Evolutionary conservation across 30 jellyfish, hydroid and myxozoan genomes (phyloP), one percentile per base, ranked within the genome.

Genomic region (Catostylus mosaicus): DNA sequence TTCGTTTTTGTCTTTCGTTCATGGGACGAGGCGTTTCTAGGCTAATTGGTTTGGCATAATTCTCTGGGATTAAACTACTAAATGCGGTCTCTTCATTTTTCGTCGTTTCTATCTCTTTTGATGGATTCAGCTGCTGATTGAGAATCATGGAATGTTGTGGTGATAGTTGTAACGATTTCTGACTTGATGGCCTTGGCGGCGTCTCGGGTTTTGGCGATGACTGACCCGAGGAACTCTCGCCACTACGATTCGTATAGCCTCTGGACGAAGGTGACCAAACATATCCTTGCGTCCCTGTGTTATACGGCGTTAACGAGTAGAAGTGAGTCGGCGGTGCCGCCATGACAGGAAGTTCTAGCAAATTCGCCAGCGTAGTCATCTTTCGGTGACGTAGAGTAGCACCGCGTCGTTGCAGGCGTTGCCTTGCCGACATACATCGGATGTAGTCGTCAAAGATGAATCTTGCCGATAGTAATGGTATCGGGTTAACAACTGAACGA

Each of bases 351-450:
- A 93, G 67, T 72, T 93, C 98, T 1, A 93, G 95, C 4, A 93
- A 76, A 35, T 40, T 73, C 4, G 98, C 98, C 9, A 93, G 76
- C 0, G 84, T 52, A 22, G 97, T 67, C 98, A 93, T 87, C 64
- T 93, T 93, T 6, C 97, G 96, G 31, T 87, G 97, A 3, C 96
- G 95, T 37, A 93, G 63, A 8, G 95, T 94, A 0, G 90, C 96
- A 23, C 97, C 63, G 22, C 97, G 93, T 30, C 90, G 61, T 82
- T 93, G 98, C 9, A 93, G 89, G 16, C 98, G 96, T 43, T 93
- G 98, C 62, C 98, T 67, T 3, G 98, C 98, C 45, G 98, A 93
- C 98, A 93, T 93, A 73, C 98, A 93, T 12, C 98, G 97, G 4
- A 93, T 93, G 60, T 93, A 93, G 67, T 93, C 98, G 75, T 93